Percentiles rank a stretch among this genome's conserved stretches.
Conservation (phyloP, 2,113 vertebrate species). For the Setophaga coronata region DNA sequence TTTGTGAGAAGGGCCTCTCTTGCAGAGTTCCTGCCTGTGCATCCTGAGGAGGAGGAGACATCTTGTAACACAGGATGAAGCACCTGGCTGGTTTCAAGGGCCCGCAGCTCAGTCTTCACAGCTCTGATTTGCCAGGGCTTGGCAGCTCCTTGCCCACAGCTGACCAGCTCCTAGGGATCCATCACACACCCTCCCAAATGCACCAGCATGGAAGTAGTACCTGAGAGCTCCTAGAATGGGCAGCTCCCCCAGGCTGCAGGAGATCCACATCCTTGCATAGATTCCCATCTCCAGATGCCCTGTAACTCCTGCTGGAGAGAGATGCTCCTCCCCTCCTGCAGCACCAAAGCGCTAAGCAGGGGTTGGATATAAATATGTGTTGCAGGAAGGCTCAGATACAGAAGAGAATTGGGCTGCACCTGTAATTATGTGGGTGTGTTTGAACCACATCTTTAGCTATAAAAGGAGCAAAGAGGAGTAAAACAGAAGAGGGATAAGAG, state of each 20-base stretch:
- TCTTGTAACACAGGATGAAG: background rate
- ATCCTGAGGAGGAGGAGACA: background rate
- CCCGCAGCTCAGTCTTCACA: background rate
- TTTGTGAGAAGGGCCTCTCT: background rate
- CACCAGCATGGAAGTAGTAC: background rate
- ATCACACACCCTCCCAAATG: background rate
- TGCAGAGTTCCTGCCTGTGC: background rate
- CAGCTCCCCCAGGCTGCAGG: background rate
- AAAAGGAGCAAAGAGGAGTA: background rate
- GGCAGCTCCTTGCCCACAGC: background rate
- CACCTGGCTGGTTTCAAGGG: background rate
- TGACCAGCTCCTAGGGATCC: background rate
- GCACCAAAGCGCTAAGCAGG: background rate
- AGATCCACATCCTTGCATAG: background rate
- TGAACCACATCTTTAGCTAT: background rate
- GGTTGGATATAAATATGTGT: accelerated
- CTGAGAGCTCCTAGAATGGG: background rate
- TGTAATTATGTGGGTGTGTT: background rate
- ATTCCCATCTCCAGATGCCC: background rate
- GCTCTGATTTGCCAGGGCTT: background rate
- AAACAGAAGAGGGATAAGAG: background rate
- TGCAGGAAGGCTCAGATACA: background rate
- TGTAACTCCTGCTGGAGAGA: background rate
- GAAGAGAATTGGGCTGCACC: background rate
- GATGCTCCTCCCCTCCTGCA: background rate